Evolutionary conservation across 2,797 vertebrate species (phyloP).

Genomic region (Rhinoraja longicauda): DNA sequence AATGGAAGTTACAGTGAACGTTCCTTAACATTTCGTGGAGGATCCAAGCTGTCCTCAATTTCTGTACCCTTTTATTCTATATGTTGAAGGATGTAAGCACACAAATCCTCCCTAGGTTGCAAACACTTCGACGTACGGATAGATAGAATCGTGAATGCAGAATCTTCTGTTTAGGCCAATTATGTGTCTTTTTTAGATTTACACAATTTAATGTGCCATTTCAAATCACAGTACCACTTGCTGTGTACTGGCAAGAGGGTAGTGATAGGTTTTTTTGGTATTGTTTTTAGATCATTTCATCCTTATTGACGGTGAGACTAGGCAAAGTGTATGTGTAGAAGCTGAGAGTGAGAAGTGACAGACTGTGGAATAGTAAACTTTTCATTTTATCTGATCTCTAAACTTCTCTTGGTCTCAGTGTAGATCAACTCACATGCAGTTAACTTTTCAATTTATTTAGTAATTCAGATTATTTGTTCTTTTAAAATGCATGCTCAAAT

Average conservation of each 20-base stretch:
- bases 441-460: background rate
- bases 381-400: background rate
- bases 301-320: background rate
- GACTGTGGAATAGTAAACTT: background rate
- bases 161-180: background rate
- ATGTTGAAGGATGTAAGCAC: background rate
- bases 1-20: background rate
- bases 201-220: background rate
- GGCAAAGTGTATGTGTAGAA: too few species aligned
- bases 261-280: too few species aligned
- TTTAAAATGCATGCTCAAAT: background rate
- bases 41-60: background rate
- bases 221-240: background rate
- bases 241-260: background rate
- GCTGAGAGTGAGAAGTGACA: background rate
- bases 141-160: background rate
- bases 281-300: too few species aligned
- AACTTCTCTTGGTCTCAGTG: background rate
- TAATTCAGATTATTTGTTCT: background rate
- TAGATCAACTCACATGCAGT: background rate
- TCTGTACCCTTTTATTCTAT: background rate
- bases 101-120: too few species aligned
- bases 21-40: background rate
- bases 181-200: background rate
- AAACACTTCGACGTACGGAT: background rate